A percentile compares a stretch with the other conserved stretches of the same genome.
Conservation (phyloP, 2,888 invertebrate genomes). For the Deladenus siricidicola region DNA sequence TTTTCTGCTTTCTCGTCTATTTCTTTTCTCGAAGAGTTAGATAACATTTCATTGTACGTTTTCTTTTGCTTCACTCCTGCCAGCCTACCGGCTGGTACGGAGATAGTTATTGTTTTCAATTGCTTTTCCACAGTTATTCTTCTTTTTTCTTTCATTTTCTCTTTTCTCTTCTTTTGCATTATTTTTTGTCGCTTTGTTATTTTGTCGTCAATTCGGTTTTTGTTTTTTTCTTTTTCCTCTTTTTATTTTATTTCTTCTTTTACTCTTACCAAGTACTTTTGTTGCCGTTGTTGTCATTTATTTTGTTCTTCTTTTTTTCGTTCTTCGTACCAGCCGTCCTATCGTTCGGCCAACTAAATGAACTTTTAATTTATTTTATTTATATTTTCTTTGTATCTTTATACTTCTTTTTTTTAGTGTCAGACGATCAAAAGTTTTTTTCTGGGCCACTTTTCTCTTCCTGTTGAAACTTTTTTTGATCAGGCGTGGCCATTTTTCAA, state of each 20-base stretch:
- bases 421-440: not conserved
- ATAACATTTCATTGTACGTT: not conserved
- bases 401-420: not conserved
- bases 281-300: not conserved
- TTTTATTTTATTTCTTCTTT: not conserved
- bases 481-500: too few relatives aligned
- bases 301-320: not conserved
- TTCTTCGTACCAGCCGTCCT: not conserved
- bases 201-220: not conserved
- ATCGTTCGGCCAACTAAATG: not conserved
- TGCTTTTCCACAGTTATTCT: not conserved
- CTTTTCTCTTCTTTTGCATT: not conserved
- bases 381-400: not conserved
- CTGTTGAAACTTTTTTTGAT: too few relatives aligned
- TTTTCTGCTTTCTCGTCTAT: not conserved
- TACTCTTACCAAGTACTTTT: too few relatives aligned
- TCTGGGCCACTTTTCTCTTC: too few relatives aligned
- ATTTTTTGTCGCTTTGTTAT: too few relatives aligned
- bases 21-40: not conserved
- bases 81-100: not conserved
- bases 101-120: not conserved
- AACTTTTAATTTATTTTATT: not conserved
- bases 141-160: too few relatives aligned
- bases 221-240: not conserved
- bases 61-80: not conserved